phyloP scores from a whole-genome alignment of 2,113 vertebrate species.

The Tetraodon nigroviridis region DNA sequence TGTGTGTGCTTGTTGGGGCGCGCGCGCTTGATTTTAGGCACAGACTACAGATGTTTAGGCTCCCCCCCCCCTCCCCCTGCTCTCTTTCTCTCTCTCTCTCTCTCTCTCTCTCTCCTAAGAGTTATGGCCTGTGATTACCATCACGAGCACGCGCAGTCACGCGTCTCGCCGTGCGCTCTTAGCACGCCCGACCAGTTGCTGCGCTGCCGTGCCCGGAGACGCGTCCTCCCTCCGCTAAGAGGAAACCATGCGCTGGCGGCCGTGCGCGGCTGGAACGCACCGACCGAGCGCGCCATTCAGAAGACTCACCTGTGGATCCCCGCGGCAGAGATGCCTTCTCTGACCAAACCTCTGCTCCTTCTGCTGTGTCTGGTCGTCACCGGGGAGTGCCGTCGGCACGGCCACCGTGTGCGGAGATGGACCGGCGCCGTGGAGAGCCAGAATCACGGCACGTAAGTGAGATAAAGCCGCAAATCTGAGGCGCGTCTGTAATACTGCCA shows the following conservation, averaged over 20 bases:
- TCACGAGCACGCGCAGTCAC: slow-evolving; percentile 2
- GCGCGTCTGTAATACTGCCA: no score
- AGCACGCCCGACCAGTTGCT: background rate
- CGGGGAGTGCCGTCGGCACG: slow-evolving; percentile 78
- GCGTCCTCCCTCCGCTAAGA: slow-evolving; percentile 18
- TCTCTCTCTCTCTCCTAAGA: slow-evolving; percentile 12
- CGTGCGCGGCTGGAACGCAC: slow-evolving; percentile 45
- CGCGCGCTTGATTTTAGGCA: background rate
- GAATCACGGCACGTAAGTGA: slow-evolving; percentile 80
- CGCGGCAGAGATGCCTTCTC: slow-evolving; percentile 78
- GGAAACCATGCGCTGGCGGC: slow-evolving; percentile 61
- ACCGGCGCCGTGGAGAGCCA: slow-evolving; percentile 74
- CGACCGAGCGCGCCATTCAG: slow-evolving; percentile 47
- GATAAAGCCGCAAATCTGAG: background rate
- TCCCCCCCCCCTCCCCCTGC: background rate
- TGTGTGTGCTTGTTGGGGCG: background rate
- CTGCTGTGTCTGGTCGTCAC: slow-evolving; percentile 78
- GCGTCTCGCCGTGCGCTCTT: slow-evolving; percentile 1
- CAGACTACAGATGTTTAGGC: slow-evolving; percentile 31
- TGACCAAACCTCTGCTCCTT: slow-evolving; percentile 75
- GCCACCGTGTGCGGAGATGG: slow-evolving; percentile 80
- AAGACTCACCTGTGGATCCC: slow-evolving; percentile 61
- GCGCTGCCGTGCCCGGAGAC: slow-evolving; percentile 34
- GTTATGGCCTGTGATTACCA: slow-evolving; percentile 9
- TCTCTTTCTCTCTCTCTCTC: background rate